Evolutionary conservation across 2,888 invertebrate species (phyloP).

Genomic region (Acleris emargana): DNA sequence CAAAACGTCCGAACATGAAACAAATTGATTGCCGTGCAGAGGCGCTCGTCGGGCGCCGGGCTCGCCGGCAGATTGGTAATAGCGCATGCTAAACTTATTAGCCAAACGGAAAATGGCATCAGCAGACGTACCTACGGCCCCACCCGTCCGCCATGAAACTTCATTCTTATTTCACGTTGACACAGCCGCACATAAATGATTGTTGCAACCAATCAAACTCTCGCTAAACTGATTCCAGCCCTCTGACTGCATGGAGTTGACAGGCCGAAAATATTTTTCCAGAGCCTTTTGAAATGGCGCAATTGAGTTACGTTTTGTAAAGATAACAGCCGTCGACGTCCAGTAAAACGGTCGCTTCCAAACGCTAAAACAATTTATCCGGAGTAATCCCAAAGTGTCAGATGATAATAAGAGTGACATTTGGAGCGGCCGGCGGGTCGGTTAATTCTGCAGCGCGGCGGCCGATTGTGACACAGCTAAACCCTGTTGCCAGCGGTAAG

Average conservation of each 20-base stretch:
- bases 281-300: constrained; percentile 54
- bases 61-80: constrained; percentile 80
- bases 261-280: constrained; percentile 51
- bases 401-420: constrained; percentile 83
- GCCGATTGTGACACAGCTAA: constrained; percentile 80
- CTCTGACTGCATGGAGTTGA: constrained; percentile 57
- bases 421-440: constrained; percentile 70
- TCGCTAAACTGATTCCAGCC: constrained; percentile 62
- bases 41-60: constrained; percentile 66
- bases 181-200: constrained; percentile 74
- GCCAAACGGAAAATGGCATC: constrained; percentile 82
- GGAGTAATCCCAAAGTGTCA: constrained; percentile 80
- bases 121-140: constrained; percentile 63
- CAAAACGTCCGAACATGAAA: constrained; percentile 78
- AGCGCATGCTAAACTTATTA: constrained; percentile 83
- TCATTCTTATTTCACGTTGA: constrained; percentile 76
- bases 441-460: constrained; percentile 78
- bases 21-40: constrained; percentile 78
- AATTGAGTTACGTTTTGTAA: constrained; percentile 66
- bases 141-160: constrained; percentile 67
- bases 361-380: constrained; percentile 83
- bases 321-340: constrained; percentile 71
- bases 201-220: constrained; percentile 78
- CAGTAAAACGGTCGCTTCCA: constrained; percentile 66
- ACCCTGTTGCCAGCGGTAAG: constrained; percentile 75